These are phyloP conservation scores for Aspidiotus rigidus DNA, from an alignment of 2,888 invertebrate genomes.

Conservation along the genomic window DNA sequence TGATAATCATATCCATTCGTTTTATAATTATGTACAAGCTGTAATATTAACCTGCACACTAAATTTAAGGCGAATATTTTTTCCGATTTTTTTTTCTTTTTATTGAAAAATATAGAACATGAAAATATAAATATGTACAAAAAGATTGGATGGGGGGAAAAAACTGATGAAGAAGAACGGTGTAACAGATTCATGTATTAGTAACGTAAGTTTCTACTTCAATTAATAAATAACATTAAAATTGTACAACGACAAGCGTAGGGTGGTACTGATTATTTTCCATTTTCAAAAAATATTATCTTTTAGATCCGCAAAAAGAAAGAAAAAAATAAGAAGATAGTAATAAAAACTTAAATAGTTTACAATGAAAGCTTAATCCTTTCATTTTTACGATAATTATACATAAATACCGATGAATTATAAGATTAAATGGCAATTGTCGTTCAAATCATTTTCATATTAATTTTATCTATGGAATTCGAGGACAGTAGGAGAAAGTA, in stretches of 20 bases:
- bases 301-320: conserved; percentile 14
- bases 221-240: conserved; percentile 17
- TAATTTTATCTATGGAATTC: conserved; percentile 21
- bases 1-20: conserved; percentile 29
- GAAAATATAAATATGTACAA: conserved; percentile 30
- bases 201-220: conserved; percentile 19
- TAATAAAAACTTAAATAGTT: conserved; percentile 20
- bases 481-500: conserved; percentile 7
- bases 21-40: conserved; percentile 30
- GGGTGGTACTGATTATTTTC: conserved; percentile 28
- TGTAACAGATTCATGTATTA: conserved; percentile 19
- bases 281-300: conserved; percentile 25
- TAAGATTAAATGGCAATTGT: background rate
- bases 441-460: background rate
- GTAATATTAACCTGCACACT: conserved; percentile 24
- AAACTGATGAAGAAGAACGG: background rate
- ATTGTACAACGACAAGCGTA: conserved; percentile 25
- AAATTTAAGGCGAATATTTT: conserved; percentile 10
- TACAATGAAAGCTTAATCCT: conserved; percentile 18
- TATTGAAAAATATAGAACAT: conserved; percentile 20
- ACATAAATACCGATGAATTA: no score
- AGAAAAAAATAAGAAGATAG: conserved; percentile 24
- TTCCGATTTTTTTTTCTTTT: conserved; percentile 8
- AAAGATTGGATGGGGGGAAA: background rate
- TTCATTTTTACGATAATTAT: background rate